A percentile compares a stretch with the other conserved stretches of the same genome.
Evolutionary conservation across 1,140 invertebrate species (phyloP).

Genomic region (Pararge aegeria): DNA sequence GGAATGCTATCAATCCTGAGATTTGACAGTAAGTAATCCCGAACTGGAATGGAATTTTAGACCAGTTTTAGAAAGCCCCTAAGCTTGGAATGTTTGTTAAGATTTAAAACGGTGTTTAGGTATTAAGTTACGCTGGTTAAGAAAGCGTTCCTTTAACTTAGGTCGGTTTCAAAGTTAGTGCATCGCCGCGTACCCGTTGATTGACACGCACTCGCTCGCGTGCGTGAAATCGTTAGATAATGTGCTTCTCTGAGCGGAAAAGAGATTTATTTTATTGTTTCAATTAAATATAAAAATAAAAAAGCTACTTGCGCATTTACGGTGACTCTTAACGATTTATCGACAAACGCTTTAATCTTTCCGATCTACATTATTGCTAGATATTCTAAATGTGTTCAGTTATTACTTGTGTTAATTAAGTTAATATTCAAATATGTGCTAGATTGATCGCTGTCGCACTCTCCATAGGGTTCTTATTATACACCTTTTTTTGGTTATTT

Average conservation of each 20-base stretch:
- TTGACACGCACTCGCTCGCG: conserved; percentile 43
- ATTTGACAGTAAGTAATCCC: conserved; percentile 22
- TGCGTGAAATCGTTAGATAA: conserved; percentile 5
- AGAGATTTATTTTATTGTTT: neutral
- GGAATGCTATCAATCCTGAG: conserved; percentile 25
- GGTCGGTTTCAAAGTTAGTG: conserved; percentile 60
- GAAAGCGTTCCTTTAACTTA: conserved; percentile 33
- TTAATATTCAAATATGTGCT: no score
- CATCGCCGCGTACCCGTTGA: conserved; percentile 44
- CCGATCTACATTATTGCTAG: no score
- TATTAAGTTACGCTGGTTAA: conserved; percentile 31
- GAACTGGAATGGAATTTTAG: conserved; percentile 5
- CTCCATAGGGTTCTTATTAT: no score
- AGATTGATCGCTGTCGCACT: no score
- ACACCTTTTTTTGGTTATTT: no score
- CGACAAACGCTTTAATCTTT: no score
- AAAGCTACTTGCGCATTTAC: no score
- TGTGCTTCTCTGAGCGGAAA: neutral
- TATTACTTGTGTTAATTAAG: no score
- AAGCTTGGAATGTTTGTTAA: conserved; percentile 9
- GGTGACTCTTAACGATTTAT: no score
- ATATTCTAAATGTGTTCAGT: no score
- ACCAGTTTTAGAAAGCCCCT: conserved; percentile 34
- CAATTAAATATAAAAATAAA: neutral
- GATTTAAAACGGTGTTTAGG: conserved; percentile 24